Evolutionary conservation across 2,113 vertebrate genomes (phyloP).

Genomic region (Hemichromis elongatus): DNA sequence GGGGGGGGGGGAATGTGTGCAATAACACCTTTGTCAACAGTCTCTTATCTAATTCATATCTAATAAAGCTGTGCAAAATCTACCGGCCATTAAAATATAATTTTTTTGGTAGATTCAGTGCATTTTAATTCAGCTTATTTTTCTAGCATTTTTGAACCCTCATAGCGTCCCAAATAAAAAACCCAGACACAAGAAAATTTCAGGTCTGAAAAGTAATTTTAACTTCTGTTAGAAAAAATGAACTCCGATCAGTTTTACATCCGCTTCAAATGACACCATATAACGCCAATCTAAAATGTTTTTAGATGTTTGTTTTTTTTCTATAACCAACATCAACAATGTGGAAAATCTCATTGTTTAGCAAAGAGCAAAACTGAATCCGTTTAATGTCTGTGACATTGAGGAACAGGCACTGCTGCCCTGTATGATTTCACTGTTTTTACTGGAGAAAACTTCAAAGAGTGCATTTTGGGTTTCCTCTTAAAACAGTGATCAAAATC

Average conservation of each 20-base stretch:
- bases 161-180: neutral
- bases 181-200: neutral
- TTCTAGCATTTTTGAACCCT: neutral
- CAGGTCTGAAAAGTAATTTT: neutral
- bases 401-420: neutral
- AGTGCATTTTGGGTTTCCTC: neutral
- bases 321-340: neutral
- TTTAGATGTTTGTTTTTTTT: rapidly evolving
- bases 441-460: neutral
- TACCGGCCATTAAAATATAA: neutral
- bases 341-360: neutral
- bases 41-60: neutral
- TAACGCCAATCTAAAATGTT: neutral
- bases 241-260: neutral
- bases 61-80: neutral
- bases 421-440: neutral
- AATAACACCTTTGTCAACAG: neutral
- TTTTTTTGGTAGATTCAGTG: too few species aligned
- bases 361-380: neutral
- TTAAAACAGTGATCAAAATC: neutral
- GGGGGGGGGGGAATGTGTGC: neutral
- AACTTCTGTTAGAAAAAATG: neutral
- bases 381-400: neutral
- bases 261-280: neutral
- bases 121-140: neutral